Percentiles rank a stretch among this genome's conserved stretches.
phyloP scores from a whole-genome alignment of 2,888 invertebrate species.

The Odontothrips loti region DNA sequence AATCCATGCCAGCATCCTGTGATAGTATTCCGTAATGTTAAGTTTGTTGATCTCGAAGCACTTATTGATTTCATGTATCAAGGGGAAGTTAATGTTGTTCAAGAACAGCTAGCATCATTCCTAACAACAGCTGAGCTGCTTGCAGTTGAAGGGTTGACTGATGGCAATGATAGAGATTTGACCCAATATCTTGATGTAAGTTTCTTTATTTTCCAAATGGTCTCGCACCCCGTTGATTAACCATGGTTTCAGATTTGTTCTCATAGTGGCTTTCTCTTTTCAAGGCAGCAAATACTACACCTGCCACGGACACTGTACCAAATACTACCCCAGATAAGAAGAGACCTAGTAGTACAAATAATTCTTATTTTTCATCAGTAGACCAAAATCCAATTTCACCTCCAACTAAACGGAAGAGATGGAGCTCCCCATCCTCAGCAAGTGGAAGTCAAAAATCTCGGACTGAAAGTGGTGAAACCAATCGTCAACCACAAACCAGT shows the following conservation, averaged over 20 bases:
- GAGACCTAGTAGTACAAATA: not conserved
- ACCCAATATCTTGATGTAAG: slow-evolving; percentile 45
- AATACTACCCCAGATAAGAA: not conserved
- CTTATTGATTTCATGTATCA: slow-evolving; percentile 77
- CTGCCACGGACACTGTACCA: not conserved
- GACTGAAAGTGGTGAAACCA: slow-evolving; percentile 39
- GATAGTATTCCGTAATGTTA: slow-evolving; percentile 74
- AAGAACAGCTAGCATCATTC: slow-evolving; percentile 72
- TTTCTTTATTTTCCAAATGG: slow-evolving; percentile 29
- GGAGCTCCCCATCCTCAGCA: slow-evolving; percentile 43
- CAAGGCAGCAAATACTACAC: not conserved
- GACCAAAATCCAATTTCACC: slow-evolving; percentile 42
- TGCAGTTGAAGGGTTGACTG: slow-evolving; percentile 71
- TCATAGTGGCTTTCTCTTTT: slow-evolving; percentile 9
- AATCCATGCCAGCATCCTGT: slow-evolving; percentile 77
- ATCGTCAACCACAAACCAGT: slow-evolving; percentile 36
- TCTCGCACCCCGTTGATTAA: not conserved
- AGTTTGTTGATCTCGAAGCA: slow-evolving; percentile 70
- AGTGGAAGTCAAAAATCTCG: slow-evolving; percentile 42
- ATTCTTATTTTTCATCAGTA: not conserved
- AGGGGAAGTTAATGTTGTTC: slow-evolving; percentile 76
- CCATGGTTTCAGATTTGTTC: not conserved
- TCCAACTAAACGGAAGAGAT: slow-evolving; percentile 43
- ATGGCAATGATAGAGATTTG: slow-evolving; percentile 49
- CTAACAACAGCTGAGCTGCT: slow-evolving; percentile 71